These are phyloP conservation scores for Hozukius guyotensis DNA, from an alignment of 2,797 vertebrate species.

Conservation along the genomic window DNA sequence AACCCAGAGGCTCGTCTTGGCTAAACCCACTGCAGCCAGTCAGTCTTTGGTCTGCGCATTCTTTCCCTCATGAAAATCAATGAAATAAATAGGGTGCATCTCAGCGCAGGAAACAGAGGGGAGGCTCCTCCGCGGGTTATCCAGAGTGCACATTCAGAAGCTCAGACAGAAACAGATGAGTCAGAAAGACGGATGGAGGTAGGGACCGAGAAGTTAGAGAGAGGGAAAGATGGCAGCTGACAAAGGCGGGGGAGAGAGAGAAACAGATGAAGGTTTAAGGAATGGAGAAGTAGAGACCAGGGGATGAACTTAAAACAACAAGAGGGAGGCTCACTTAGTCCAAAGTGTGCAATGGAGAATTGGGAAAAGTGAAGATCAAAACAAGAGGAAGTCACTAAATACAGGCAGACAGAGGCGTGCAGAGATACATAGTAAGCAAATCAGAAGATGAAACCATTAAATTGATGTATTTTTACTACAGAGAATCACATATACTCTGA, in stretches of 20 bases:
- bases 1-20: conserved; percentile 35
- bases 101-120: conserved; percentile 75
- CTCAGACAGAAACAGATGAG: conserved; percentile 72
- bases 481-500: neutral
- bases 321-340: conserved; percentile 7
- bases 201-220: conserved; percentile 24
- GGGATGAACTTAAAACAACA: conserved; percentile 32
- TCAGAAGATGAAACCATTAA: conserved; percentile 15
- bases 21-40: conserved; percentile 70
- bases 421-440: neutral
- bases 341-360: conserved; percentile 29
- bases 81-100: conserved; percentile 84
- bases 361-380: conserved; percentile 4
- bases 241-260: conserved; percentile 33
- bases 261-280: conserved; percentile 35
- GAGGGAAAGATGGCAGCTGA: conserved; percentile 36
- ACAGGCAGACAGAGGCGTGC: neutral
- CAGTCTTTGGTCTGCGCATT: conserved; percentile 75
- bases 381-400: conserved; percentile 16
- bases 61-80: conserved; percentile 70
- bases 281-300: conserved; percentile 19
- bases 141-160: conserved; percentile 85
- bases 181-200: conserved; percentile 59
- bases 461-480: neutral
- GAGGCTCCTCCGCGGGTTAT: conserved; percentile 78